Conservation (phyloP, 1,140 invertebrate species). For the Zaprionus kolodkinae region DNA sequence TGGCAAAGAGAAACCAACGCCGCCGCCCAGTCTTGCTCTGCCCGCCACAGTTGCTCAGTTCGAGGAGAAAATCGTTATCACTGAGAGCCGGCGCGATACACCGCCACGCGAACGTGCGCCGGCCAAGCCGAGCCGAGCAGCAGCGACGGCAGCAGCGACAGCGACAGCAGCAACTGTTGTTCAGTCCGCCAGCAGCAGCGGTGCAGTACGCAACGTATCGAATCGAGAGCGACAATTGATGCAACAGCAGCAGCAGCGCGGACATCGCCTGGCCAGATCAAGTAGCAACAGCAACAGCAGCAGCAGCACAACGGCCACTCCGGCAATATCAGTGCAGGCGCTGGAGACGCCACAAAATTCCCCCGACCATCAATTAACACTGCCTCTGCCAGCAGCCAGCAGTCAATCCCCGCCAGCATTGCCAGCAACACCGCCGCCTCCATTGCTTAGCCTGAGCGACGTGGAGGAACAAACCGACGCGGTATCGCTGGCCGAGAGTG, state of each 20-base stretch:
- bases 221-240: slow-evolving; percentile 57
- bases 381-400: slow-evolving; percentile 28
- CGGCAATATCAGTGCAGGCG: slow-evolving; percentile 34
- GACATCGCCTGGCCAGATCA: slow-evolving; percentile 50
- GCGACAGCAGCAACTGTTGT: slow-evolving; percentile 16
- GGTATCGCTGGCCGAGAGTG: slow-evolving; percentile 74
- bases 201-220: slow-evolving; percentile 23
- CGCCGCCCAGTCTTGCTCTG: slow-evolving; percentile 12
- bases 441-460: slow-evolving; percentile 39
- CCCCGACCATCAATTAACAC: slow-evolving; percentile 1
- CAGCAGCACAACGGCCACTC: slow-evolving; percentile 55
- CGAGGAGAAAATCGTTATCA: slow-evolving; percentile 78
- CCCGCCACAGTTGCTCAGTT: neutral
- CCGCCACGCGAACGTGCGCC: slow-evolving; percentile 78
- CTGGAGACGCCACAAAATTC: slow-evolving; percentile 42
- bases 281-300: neutral
- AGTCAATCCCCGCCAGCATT: slow-evolving; percentile 34
- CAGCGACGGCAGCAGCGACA: slow-evolving; percentile 12
- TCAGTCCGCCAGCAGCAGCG: slow-evolving; percentile 57
- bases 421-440: slow-evolving; percentile 14
- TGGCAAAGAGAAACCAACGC: slow-evolving; percentile 33
- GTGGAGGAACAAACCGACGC: slow-evolving; percentile 56
- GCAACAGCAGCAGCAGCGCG: slow-evolving; percentile 72
- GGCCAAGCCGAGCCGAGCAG: slow-evolving; percentile 75
- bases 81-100: slow-evolving; percentile 76